phyloP scores from a whole-genome alignment of 2,888 invertebrate species.

The Macrosiphum euphorbiae region DNA sequence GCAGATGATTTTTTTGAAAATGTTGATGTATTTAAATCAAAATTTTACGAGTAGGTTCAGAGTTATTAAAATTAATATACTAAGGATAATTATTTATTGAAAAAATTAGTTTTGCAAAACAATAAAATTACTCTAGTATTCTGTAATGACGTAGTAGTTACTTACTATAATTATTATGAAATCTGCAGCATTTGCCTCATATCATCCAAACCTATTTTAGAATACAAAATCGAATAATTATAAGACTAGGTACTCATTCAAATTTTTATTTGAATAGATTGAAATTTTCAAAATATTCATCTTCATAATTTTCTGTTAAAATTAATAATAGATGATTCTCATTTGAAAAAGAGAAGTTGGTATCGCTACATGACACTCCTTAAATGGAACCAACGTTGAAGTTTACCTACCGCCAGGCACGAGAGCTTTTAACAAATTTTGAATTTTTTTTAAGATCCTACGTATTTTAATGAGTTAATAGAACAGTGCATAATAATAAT shows the following conservation, averaged over 20 bases:
- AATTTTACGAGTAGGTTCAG: too few species aligned
- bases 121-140: not conserved
- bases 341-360: not conserved
- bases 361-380: not conserved
- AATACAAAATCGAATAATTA: not conserved
- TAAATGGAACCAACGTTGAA: not conserved
- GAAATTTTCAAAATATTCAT: too few species aligned
- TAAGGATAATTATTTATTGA: too few species aligned
- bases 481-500: too few species aligned
- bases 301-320: not conserved
- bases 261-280: not conserved
- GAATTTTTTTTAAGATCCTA: too few species aligned
- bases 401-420: too few species aligned
- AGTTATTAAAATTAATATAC: too few species aligned
- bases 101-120: not conserved
- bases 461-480: too few species aligned
- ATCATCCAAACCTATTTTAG: not conserved
- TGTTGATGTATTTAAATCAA: too few species aligned
- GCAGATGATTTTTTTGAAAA: too few species aligned
- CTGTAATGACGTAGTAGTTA: not conserved
- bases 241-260: not conserved
- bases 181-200: not conserved
- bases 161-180: not conserved
- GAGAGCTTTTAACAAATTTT: too few species aligned
- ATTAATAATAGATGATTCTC: too few species aligned